These are phyloP conservation scores for Tetrapedia diversipes DNA, from an alignment of 2,888 invertebrate genomes.

Conservation along the genomic window DNA sequence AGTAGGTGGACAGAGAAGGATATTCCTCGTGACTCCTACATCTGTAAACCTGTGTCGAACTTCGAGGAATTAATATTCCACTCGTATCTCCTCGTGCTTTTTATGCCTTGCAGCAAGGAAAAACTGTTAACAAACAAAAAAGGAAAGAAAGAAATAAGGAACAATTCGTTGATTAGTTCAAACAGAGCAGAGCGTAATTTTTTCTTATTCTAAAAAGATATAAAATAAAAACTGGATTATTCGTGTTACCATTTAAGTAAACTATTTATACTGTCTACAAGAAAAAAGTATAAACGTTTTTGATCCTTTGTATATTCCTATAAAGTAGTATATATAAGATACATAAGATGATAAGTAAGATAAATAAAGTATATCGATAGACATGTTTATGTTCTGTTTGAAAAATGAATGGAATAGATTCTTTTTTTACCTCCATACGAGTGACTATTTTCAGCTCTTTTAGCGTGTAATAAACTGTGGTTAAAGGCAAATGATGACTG, in stretches of 20 bases:
- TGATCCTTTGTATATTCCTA: too few species aligned
- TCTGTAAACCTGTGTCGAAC: conserved; percentile 33
- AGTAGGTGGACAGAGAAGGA: conserved; percentile 57
- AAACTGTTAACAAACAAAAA: background rate
- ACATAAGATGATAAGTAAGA: too few species aligned
- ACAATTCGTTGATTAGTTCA: background rate
- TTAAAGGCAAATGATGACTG: conserved; percentile 23
- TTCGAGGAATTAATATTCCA: conserved; percentile 36
- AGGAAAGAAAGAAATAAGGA: background rate
- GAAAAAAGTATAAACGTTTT: too few species aligned
- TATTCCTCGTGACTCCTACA: conserved; percentile 53
- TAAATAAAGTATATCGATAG: conserved; percentile 1
- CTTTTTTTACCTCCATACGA: too few species aligned
- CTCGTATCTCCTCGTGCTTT: background rate
- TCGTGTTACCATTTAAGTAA: too few species aligned
- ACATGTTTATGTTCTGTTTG: background rate
- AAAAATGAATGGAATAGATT: background rate
- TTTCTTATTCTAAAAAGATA: background rate
- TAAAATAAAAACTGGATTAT: background rate
- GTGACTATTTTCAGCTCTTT: background rate
- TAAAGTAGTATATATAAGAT: too few species aligned
- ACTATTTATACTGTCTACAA: background rate
- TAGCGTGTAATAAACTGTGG: background rate
- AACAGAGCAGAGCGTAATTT: background rate
- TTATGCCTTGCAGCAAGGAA: background rate